Percentiles rank a stretch among this genome's conserved stretches.
Evolutionary conservation across 2,797 vertebrate species (phyloP).

Genomic region (Manis crassicaudata): DNA sequence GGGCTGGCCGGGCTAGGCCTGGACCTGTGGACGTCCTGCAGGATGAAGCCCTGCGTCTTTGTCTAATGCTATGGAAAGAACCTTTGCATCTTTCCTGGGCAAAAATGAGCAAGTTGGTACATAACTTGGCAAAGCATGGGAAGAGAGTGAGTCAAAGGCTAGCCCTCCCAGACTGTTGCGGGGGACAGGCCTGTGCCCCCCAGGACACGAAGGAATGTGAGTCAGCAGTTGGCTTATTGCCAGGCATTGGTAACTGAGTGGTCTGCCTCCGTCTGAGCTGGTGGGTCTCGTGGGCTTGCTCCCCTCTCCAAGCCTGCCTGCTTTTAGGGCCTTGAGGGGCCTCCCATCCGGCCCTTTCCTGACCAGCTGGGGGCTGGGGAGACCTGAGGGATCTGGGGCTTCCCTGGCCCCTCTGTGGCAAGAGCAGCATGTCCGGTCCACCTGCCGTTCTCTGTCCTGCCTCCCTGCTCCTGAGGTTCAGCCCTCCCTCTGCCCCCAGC

Average conservation of each 20-base stretch:
- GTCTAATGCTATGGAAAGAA: not conserved
- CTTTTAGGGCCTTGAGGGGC: not conserved
- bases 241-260: accelerated
- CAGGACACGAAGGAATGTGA: too few species aligned
- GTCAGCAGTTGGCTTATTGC: not conserved
- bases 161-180: not conserved
- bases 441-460: not conserved
- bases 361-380: accelerated
- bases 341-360: not conserved
- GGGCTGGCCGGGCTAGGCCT: not conserved
- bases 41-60: accelerated
- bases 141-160: accelerated
- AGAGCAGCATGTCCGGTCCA: accelerated
- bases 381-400: not conserved
- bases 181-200: too few species aligned
- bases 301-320: accelerated
- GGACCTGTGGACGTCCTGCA: not conserved
- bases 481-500: not conserved
- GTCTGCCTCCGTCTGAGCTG: accelerated
- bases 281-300: accelerated
- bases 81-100: not conserved
- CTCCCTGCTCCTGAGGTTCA: too few species aligned
- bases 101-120: accelerated
- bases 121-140: accelerated
- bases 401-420: too few species aligned